phyloP scores from a whole-genome alignment of 2,888 invertebrate genomes.

The Scaptomyza tumidula region DNA sequence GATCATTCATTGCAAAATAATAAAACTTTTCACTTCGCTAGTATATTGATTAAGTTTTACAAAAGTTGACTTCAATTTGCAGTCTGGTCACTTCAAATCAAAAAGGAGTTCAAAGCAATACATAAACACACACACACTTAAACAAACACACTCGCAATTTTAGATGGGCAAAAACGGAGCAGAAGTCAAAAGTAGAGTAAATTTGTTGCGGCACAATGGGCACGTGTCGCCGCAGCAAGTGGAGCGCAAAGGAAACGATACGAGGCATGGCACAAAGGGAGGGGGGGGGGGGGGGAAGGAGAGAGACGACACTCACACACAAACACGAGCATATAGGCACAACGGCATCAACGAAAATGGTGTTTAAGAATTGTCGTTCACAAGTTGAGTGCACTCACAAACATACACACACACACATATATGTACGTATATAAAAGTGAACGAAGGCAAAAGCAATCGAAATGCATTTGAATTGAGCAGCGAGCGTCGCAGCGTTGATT shows the following conservation, averaged over 20 bases:
- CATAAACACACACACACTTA: conserved; percentile 13
- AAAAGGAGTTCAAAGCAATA: conserved; percentile 43
- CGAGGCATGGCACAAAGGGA: not conserved
- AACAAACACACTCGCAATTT: conserved; percentile 25
- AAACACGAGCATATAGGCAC: conserved; percentile 42
- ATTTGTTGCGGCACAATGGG: conserved; percentile 75
- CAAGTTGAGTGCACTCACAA: conserved; percentile 72
- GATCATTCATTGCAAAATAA: not conserved
- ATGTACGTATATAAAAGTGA: conserved; percentile 3
- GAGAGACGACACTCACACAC: too few species aligned
- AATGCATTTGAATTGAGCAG: conserved; percentile 75
- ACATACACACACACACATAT: conserved; percentile 12
- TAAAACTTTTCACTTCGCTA: too few species aligned
- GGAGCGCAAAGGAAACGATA: conserved; percentile 28
- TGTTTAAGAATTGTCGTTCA: conserved; percentile 58
- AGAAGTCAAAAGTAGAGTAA: conserved; percentile 67
- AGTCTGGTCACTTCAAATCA: conserved; percentile 44
- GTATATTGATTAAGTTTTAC: not conserved
- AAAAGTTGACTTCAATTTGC: conserved; percentile 14
- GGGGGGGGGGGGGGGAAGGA: too few species aligned
- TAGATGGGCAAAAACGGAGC: conserved; percentile 28
- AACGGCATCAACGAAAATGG: conserved; percentile 63
- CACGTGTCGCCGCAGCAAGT: conserved; percentile 69
- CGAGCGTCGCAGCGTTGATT: conserved; percentile 45
- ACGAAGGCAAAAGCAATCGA: conserved; percentile 66